These are phyloP conservation scores for Acomys russatus DNA, from an alignment of 2,797 vertebrate genomes.

Conservation along the genomic window DNA sequence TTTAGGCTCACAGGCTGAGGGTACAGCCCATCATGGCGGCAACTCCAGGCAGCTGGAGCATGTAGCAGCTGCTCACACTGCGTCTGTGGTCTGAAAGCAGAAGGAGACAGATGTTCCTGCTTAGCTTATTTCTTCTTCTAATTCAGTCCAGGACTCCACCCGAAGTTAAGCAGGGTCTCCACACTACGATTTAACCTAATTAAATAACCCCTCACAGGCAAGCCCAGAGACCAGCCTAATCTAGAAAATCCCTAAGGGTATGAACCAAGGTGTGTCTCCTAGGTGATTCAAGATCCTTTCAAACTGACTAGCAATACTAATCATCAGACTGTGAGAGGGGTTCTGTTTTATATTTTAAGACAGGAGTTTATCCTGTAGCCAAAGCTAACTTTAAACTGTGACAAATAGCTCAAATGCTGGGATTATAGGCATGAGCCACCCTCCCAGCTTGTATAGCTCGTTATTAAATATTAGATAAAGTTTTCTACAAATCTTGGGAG, in stretches of 20 bases:
- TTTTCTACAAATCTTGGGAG: conserved; percentile 11
- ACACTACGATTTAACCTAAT: neutral
- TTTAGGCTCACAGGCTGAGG: neutral
- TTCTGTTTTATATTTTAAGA: neutral
- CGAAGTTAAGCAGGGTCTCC: neutral
- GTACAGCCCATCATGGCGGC: neutral
- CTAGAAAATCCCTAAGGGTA: neutral
- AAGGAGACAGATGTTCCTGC: neutral
- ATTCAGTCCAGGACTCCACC: neutral
- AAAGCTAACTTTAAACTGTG: neutral
- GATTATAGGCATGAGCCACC: neutral
- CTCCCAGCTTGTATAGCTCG: neutral
- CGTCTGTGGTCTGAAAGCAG: neutral
- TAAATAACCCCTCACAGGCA: neutral
- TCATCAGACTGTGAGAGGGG: too few relatives aligned
- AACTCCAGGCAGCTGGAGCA: neutral
- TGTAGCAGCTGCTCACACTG: neutral
- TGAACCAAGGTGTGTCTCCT: neutral
- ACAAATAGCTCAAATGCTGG: neutral
- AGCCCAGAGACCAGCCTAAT: neutral
- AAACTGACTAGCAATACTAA: neutral
- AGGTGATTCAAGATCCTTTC: neutral
- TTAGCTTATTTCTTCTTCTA: neutral
- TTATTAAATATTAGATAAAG: conserved; percentile 32
- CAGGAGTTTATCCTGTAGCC: neutral